Conservation (phyloP, 2,888 invertebrate species). For the Synanthedon andrenaeformis region DNA sequence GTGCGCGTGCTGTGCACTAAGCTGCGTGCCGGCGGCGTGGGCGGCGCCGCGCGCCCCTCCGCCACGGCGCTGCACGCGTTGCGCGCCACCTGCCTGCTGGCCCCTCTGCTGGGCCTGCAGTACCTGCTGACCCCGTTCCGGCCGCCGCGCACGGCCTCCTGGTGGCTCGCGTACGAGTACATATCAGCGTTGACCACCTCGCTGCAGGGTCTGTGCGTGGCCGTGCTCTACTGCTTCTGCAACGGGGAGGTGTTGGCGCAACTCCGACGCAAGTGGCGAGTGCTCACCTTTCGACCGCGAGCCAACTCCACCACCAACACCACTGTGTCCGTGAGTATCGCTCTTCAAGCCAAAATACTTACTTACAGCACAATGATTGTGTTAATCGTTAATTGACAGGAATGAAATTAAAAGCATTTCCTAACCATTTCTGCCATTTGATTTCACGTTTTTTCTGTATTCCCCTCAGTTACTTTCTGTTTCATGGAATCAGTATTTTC, state of each 20-base stretch:
- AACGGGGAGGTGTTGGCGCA: conserved; percentile 95
- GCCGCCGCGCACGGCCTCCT: conserved; percentile 76
- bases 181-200: conserved; percentile 88
- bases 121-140: conserved; percentile 90
- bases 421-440: too few species aligned
- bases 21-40: conserved; percentile 77
- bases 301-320: conserved; percentile 88
- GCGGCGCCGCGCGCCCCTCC: conserved; percentile 71
- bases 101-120: conserved; percentile 91
- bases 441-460: too few species aligned
- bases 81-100: conserved; percentile 87
- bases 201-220: conserved; percentile 93
- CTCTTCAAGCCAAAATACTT: too few species aligned
- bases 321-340: conserved; percentile 83
- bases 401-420: too few species aligned
- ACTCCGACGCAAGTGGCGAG: conserved; percentile 86
- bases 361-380: too few species aligned
- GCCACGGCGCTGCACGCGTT: conserved; percentile 82
- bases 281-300: conserved; percentile 82
- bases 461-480: too few species aligned
- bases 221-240: conserved; percentile 92
- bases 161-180: conserved; percentile 85
- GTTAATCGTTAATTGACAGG: too few species aligned
- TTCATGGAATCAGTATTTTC: too few species aligned
- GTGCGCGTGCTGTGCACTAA: conserved; percentile 88